Conservation (phyloP, 2,797 vertebrate species). For the Anabas testudineus region DNA sequence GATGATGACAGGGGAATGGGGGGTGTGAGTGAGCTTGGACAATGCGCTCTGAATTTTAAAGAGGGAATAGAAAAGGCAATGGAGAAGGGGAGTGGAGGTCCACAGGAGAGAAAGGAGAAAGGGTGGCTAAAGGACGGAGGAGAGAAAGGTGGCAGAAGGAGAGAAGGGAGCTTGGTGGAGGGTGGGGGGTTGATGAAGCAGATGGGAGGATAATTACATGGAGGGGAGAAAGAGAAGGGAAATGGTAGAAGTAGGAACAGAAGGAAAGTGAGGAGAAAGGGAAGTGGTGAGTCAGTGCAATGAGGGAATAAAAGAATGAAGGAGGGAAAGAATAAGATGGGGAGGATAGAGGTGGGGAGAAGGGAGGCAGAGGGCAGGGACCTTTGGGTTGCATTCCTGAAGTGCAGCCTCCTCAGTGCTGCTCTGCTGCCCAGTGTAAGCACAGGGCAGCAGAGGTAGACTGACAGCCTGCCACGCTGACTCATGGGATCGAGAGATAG, state of each 20-base stretch:
- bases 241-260: constrained; percentile 16
- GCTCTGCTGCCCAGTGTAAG: constrained; percentile 77
- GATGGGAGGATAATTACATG: constrained; percentile 44
- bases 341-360: constrained; percentile 31
- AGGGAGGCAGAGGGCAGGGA: constrained; percentile 40
- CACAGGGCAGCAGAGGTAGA: constrained; percentile 62
- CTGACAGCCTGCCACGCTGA: constrained; percentile 67
- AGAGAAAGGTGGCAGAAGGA: constrained; percentile 41
- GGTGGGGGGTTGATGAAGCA: constrained; percentile 20
- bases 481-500: constrained; percentile 37
- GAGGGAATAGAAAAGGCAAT: constrained; percentile 40
- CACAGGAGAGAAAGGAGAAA: constrained; percentile 29
- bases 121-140: constrained; percentile 19
- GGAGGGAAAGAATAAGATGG: constrained; percentile 32
- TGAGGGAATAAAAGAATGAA: constrained; percentile 37
- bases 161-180: constrained; percentile 14
- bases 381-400: constrained; percentile 77
- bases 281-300: constrained; percentile 27
- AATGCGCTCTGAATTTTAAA: constrained; percentile 69
- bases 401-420: constrained; percentile 73
- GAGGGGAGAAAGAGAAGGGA: constrained; percentile 11
- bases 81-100: constrained; percentile 32
- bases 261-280: constrained; percentile 26
- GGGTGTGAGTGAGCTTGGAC: constrained; percentile 45
- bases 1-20: constrained; percentile 48